Percentiles rank a stretch among this genome's conserved stretches.
Conservation (phyloP, 2,113 vertebrate species). For the Polypterus senegalus region DNA sequence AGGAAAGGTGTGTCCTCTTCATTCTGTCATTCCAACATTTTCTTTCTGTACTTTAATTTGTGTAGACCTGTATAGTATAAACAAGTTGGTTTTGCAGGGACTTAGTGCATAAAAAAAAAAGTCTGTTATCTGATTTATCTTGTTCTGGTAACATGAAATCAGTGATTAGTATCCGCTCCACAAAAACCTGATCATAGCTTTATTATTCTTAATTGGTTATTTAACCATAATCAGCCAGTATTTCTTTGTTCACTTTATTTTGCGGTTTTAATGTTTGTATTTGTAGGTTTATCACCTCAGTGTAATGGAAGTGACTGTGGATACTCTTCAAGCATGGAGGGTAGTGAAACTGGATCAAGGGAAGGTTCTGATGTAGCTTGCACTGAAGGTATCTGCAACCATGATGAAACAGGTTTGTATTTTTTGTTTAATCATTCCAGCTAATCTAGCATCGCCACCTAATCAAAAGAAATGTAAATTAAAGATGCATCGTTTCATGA, state of each 20-base stretch:
- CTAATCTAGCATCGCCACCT: too few species aligned
- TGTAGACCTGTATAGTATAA: too few species aligned
- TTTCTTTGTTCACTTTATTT: neutral
- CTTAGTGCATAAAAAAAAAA: neutral
- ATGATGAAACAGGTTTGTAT: slow-evolving; percentile 74
- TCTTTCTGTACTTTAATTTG: too few species aligned
- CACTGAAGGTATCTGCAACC: slow-evolving; percentile 92
- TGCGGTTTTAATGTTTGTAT: slow-evolving; percentile 1
- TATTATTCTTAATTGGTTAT: too few species aligned
- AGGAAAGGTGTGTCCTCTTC: too few species aligned
- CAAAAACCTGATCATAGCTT: too few species aligned
- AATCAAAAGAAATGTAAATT: too few species aligned
- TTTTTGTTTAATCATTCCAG: neutral
- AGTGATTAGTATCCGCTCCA: too few species aligned
- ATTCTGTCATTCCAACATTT: too few species aligned
- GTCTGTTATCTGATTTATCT: neutral
- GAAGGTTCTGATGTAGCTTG: slow-evolving; percentile 90
- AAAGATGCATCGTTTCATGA: too few species aligned
- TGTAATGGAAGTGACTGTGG: slow-evolving; percentile 85
- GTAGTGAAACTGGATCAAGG: slow-evolving; percentile 79
- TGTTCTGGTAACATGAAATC: slow-evolving; percentile 1
- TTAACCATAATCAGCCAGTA: neutral
- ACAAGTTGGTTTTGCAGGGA: too few species aligned
- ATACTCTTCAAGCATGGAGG: slow-evolving; percentile 93
- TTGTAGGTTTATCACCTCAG: slow-evolving; percentile 65